A percentile compares a stretch with the other conserved stretches of the same genome.
Evolutionary conservation across 2,113 vertebrate genomes (phyloP).

Genomic region (Corvus moneduloides): DNA sequence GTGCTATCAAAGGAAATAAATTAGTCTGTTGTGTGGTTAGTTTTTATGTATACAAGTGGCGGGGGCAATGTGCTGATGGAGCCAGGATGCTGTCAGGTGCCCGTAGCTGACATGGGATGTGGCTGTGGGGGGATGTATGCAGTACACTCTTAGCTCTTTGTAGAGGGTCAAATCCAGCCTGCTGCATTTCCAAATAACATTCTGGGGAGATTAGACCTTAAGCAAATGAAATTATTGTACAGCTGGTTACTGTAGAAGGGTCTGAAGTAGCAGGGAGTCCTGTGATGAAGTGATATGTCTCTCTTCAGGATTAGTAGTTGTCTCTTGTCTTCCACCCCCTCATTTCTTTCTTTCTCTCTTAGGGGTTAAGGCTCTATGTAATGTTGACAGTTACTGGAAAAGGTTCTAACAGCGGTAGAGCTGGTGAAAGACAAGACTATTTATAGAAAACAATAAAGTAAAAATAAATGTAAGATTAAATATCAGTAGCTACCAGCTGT

Average conservation of each 20-base stretch:
- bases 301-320: not conserved
- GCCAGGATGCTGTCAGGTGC: not conserved
- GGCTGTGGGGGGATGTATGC: not conserved
- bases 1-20: not conserved
- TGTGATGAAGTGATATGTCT: not conserved
- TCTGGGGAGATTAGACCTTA: not conserved
- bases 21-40: not conserved
- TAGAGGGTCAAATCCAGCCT: not conserved
- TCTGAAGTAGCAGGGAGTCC: not conserved
- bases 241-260: not conserved
- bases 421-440: constrained; percentile 3
- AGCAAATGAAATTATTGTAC: not conserved
- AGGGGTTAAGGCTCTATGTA: not conserved
- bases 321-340: not conserved
- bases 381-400: not conserved
- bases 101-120: not conserved
- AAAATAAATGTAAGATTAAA: constrained; percentile 32
- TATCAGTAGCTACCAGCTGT: not conserved
- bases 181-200: not conserved
- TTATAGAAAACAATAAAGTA: constrained; percentile 9
- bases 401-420: not conserved
- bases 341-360: not conserved
- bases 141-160: not conserved
- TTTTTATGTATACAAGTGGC: not conserved
- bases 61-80: not conserved